These are phyloP conservation scores for Melanotaenia nigrans DNA, from an alignment of 2,797 vertebrate species.

Conservation along the genomic window DNA sequence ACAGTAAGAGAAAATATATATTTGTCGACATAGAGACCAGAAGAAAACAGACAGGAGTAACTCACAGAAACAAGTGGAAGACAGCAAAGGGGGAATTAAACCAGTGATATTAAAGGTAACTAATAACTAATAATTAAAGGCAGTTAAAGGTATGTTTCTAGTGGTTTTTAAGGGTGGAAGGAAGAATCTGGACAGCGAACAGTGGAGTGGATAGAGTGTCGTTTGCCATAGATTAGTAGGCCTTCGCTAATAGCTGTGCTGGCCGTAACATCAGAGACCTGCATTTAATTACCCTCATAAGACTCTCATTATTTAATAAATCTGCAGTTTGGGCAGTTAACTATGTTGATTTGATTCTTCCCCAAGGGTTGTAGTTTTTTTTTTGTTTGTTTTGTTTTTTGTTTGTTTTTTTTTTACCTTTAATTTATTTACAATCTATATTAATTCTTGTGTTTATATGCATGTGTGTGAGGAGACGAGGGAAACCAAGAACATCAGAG, in stretches of 20 bases:
- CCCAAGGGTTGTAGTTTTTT: slow-evolving; percentile 42
- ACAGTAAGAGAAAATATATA: slow-evolving; percentile 23
- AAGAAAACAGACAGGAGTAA: slow-evolving; percentile 45
- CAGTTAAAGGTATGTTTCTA: slow-evolving; percentile 10
- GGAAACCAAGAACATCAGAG: background rate
- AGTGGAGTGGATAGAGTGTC: slow-evolving; percentile 44
- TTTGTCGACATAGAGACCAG: slow-evolving; percentile 24
- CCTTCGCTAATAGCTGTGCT: slow-evolving; percentile 52
- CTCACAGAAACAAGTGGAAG: slow-evolving; percentile 49
- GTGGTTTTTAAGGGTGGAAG: slow-evolving; percentile 54
- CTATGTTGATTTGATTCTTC: slow-evolving; percentile 60
- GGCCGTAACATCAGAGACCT: slow-evolving; percentile 67
- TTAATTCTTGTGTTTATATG: slow-evolving; percentile 30
- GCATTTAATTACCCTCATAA: slow-evolving; percentile 62
- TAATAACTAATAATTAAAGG: slow-evolving; percentile 1
- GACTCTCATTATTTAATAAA: slow-evolving; percentile 77
- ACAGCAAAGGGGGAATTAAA: slow-evolving; percentile 17
- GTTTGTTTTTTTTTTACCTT: slow-evolving; percentile 32
- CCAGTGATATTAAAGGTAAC: slow-evolving; percentile 49
- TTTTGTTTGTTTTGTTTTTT: slow-evolving; percentile 16
- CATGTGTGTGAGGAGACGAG: background rate
- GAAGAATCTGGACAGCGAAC: slow-evolving; percentile 41
- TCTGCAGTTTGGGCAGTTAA: slow-evolving; percentile 55
- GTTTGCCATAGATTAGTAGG: slow-evolving; percentile 55
- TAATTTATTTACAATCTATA: slow-evolving; percentile 62